Evolutionary conservation across 2,797 vertebrate genomes (phyloP).

Genomic region (Pseudochirops corinnae): DNA sequence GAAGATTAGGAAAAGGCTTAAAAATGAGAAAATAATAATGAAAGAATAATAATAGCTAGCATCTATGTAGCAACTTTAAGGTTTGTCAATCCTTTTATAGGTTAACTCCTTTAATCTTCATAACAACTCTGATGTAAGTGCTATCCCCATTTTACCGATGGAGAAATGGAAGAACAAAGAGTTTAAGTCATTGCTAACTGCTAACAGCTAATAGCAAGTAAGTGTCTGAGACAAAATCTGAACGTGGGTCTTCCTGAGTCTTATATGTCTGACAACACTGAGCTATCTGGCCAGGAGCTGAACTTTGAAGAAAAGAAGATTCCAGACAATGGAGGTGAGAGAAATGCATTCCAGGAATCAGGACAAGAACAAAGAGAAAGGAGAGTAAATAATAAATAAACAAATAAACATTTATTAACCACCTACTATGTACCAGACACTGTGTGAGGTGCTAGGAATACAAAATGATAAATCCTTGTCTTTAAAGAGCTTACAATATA

Average conservation of each 20-base stretch:
- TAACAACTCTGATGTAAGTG: not conserved
- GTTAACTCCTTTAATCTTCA: conserved; percentile 39
- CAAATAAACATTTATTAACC: not conserved
- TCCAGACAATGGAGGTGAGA: not conserved
- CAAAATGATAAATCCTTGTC: not conserved
- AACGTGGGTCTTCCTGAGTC: not conserved
- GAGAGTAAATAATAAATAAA: not conserved
- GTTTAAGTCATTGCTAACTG: conserved; percentile 31
- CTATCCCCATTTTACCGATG: conserved; percentile 19
- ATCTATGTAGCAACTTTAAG: not conserved
- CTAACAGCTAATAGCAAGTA: not conserved
- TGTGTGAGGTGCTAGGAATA: not conserved
- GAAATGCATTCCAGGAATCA: not conserved
- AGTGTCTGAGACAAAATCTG: not conserved
- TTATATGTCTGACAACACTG: not conserved
- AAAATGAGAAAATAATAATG: not conserved
- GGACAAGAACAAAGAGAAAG: not conserved
- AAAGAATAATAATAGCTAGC: not conserved
- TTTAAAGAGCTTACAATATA: not conserved
- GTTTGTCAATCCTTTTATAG: conserved; percentile 31
- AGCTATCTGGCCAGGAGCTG: not conserved
- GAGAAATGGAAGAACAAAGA: conserved; percentile 5
- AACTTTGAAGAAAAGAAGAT: not conserved
- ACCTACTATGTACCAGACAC: too few relatives aligned
- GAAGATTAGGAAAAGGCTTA: not conserved